Conservation (phyloP, 2,888 invertebrate species). For the Bellardia pandia region DNA sequence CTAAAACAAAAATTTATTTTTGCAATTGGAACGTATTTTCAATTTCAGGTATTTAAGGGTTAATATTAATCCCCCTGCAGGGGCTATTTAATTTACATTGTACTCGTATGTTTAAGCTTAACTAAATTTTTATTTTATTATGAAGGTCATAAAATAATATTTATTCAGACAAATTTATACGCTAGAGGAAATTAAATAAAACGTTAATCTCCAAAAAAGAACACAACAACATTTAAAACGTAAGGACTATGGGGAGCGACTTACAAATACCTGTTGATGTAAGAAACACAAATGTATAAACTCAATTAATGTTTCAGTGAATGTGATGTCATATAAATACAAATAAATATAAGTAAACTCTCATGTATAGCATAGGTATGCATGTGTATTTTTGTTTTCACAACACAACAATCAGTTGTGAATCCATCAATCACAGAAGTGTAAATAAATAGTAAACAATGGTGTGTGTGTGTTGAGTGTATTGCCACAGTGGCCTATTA, state of each 20-base stretch:
- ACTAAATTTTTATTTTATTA: too few relatives aligned
- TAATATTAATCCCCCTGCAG: too few relatives aligned
- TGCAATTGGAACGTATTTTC: too few relatives aligned
- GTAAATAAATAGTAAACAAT: slow-evolving; percentile 19
- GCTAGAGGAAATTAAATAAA: slow-evolving; percentile 7
- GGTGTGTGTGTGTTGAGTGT: neutral
- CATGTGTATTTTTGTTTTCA: neutral
- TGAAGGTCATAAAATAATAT: too few relatives aligned
- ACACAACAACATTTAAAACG: neutral
- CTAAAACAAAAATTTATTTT: too few relatives aligned
- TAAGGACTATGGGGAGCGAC: neutral
- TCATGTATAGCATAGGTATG: neutral
- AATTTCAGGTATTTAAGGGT: too few relatives aligned
- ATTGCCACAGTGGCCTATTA: slow-evolving; percentile 56
- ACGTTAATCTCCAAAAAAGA: neutral
- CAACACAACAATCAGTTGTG: slow-evolving; percentile 16
- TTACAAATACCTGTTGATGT: slow-evolving; percentile 40
- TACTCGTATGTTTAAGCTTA: too few relatives aligned
- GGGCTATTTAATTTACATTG: too few relatives aligned
- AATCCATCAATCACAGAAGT: slow-evolving; percentile 57
- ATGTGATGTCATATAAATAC: slow-evolving; percentile 39
- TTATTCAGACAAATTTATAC: neutral
- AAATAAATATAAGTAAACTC: neutral
- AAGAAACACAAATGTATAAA: slow-evolving; percentile 6
- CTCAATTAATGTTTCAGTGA: slow-evolving; percentile 14